A percentile compares a stretch with the other conserved stretches of the same genome.
Evolutionary conservation across 2,113 vertebrate species (phyloP).

Genomic region (Elgaria multicarinata): DNA sequence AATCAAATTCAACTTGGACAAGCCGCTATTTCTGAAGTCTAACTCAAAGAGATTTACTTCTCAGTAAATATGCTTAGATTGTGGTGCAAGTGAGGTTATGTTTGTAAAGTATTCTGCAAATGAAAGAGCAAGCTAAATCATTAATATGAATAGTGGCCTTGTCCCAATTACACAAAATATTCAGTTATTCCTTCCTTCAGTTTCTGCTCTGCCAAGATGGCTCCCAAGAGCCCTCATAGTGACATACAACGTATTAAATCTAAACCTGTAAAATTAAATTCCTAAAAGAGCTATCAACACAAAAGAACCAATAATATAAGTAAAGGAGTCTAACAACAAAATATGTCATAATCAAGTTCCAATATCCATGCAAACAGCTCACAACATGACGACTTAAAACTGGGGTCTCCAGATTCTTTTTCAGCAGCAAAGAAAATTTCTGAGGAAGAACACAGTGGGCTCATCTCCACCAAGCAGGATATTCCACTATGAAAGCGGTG

Average conservation of each 20-base stretch:
- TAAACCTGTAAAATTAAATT: background rate
- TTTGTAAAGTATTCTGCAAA: background rate
- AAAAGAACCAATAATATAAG: background rate
- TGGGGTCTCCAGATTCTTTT: background rate
- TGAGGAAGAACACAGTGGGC: background rate
- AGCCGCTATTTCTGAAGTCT: background rate
- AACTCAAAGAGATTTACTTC: background rate
- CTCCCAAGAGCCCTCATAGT: background rate
- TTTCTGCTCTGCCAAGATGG: background rate
- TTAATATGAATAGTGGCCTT: background rate
- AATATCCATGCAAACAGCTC: background rate
- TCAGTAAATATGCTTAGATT: background rate
- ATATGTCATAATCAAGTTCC: background rate
- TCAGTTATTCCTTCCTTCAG: background rate
- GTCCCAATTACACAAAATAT: conserved; percentile 4
- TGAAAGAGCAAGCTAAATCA: background rate
- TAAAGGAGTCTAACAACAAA: background rate
- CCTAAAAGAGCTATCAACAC: background rate
- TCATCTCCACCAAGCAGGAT: too few species aligned
- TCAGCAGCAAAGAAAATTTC: background rate
- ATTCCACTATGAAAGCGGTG: too few species aligned
- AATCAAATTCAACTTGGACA: background rate
- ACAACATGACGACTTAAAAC: background rate
- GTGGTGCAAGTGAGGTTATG: background rate
- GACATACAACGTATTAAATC: background rate